Evolutionary conservation across 2,888 invertebrate genomes (phyloP), one percentile per base, ranked within the genome.

Genomic region (Sminthurides aquaticus): DNA sequence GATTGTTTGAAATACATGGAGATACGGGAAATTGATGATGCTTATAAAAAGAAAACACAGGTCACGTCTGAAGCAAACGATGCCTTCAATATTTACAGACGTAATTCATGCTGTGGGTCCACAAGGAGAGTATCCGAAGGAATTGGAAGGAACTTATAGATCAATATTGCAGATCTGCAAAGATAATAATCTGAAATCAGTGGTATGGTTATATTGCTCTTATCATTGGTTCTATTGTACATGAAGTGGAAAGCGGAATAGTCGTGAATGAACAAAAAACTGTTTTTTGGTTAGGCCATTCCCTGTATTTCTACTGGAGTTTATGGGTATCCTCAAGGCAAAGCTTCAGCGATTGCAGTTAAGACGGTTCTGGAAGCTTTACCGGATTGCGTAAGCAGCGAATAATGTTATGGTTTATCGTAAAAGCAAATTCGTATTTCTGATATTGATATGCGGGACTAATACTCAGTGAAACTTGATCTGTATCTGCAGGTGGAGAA

Each of bases 251-350:
- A n/a, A n/a, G n/a, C n/a, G n/a, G 55, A 18, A 26, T 55, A 2
- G 22, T 20, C 55, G 22, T 55, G 18, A 20, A 20, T 55, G n/a
- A n/a, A n/a, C n/a, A n/a, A n/a, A n/a, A n/a, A n/a, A n/a, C n/a
- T n/a, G n/a, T 66, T 63, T 67, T 68, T 68, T 66, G 67, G 65
- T 75, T 74, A 83, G 82, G 82, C 92, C 0, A 92, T 93, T 77
- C 92, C 92, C 0, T 93, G 93, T 77, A 90, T 94, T 76, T 90
- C 91, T 0, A 94, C 94, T 2, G 94, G 94, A n/a, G 84, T 93
- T 68, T 93, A 90, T 77, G 90, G 82, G 81, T 64, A 64, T 55
- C 59, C 64, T 8, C 29, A 22, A 43, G 64, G 60, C 29, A 59
- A 54, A 24, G 64, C 64, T 22, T 59, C 55, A 3, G 8, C 11